Base-by-base conservation (phyloP, 2,888 invertebrate genomes). In the Branchellion lobata region DNA sequence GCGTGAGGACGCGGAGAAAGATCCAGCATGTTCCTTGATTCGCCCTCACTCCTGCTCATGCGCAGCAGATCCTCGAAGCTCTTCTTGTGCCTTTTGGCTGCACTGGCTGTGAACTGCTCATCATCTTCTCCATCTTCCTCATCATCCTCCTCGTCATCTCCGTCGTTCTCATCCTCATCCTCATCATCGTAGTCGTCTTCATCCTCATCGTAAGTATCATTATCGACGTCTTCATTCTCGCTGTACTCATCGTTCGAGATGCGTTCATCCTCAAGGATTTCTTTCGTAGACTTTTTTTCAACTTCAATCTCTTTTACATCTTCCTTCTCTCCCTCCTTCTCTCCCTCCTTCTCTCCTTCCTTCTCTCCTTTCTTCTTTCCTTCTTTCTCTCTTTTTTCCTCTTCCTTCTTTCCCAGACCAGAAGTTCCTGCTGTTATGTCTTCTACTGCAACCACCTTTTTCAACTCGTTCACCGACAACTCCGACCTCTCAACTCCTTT, bases 11-110 rank as follows among this genome's bases (percentile, higher is more conserved):
- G 21, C 3, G 61, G 61, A 24, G 61, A 57, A 5, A 57, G 24
- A n/a, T 57, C 61, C 14, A 57, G 24, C 61, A 57, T 57, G 24
- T 57, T 57, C 24, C 61, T 57, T n/a, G 61, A 57, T n/a, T 57
- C 61, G 11, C 24, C 24, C 61, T 57, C 61, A 57, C 61, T 57
- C 61, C 61, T 57, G 24, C 61, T 57, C 61, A 57, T n/a, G 11
- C 21, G 5, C 61, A 57, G 5, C 3, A 24, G 24, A n/a, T 18
- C 24, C 14, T 40, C 40, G 14, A 40, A 8, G 14, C 34, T 24
- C 34, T 33, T 34, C 33, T 31, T 71, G 31, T 31, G 14, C 34
- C 27, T 14, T 1, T 34, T 0, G 24, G 34, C 40, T 33, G 11
- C 71, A 36, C 40, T 34, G 31, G 24, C 14, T 33, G 11, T 71